Evolutionary conservation across 2,113 vertebrate genomes (phyloP).

Genomic region (Amphiprion ocellaris): DNA sequence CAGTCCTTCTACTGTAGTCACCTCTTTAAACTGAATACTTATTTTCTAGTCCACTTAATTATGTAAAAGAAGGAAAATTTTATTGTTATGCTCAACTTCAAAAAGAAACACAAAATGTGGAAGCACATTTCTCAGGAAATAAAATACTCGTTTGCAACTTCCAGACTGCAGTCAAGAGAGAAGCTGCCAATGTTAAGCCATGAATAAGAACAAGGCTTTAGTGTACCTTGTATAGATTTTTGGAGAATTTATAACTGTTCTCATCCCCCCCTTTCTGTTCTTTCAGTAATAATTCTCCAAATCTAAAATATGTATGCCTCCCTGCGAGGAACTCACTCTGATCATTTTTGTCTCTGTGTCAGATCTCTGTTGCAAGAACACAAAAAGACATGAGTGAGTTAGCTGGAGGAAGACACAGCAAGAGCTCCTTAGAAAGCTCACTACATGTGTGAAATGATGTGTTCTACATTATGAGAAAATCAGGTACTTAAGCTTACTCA

Average conservation of each 20-base stretch:
- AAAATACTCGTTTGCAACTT: neutral
- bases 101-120: neutral
- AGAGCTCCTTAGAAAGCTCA: neutral
- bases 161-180: neutral
- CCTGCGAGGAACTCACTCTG: neutral
- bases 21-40: no score
- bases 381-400: neutral
- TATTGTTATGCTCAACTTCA: neutral
- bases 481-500: no score
- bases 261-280: neutral
- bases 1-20: no score
- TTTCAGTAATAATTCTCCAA: neutral
- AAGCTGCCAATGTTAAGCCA: neutral
- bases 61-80: no score
- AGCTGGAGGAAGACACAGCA: neutral
- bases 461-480: slow-evolving; percentile 5
- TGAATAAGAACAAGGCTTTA: neutral
- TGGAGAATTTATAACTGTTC: neutral
- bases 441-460: neutral
- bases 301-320: neutral
- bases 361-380: neutral
- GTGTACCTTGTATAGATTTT: neutral
- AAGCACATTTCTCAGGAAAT: neutral
- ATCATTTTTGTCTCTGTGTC: neutral
- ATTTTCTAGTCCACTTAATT: no score